Percentiles rank a stretch among this genome's conserved stretches.
These are phyloP conservation scores for Leiothrix lutea DNA, from an alignment of 2,113 vertebrate species.

Conservation along the genomic window DNA sequence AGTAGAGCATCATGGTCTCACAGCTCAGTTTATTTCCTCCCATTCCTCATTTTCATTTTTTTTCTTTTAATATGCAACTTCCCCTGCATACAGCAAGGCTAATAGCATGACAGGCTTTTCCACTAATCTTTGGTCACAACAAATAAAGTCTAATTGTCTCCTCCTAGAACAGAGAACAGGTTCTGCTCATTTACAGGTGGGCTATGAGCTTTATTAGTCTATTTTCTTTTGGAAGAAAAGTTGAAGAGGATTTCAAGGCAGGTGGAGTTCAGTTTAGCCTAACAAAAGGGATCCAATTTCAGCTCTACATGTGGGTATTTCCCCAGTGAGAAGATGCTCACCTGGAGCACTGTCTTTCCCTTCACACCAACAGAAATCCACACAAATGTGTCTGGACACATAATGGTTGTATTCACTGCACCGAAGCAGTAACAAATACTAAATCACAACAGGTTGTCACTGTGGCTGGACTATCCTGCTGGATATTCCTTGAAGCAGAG, in stretches of 20 bases:
- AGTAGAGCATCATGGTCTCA: fast-evolving
- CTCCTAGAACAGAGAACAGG: not conserved
- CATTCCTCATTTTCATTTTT: not conserved
- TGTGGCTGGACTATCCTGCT: not conserved
- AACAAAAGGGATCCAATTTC: not conserved
- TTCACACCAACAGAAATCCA: not conserved
- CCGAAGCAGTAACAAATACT: not conserved
- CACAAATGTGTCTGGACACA: not conserved
- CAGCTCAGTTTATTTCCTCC: not conserved
- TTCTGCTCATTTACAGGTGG: not conserved
- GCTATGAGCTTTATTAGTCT: not conserved
- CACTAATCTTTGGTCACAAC: not conserved
- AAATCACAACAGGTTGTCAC: not conserved
- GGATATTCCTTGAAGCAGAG: not conserved
- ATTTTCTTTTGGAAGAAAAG: not conserved
- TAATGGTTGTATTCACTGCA: not conserved
- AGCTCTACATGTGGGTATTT: not conserved
- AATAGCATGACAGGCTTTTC: not conserved
- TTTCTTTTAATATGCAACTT: not conserved
- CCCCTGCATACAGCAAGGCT: not conserved
- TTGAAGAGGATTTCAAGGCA: not conserved
- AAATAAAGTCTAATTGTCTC: not conserved
- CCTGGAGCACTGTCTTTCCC: not conserved
- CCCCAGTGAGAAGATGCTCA: not conserved
- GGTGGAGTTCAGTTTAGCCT: not conserved